A percentile compares a stretch with the other conserved stretches of the same genome.
Conservation (phyloP, 2,797 vertebrate species). For the Lateolabrax maculatus region DNA sequence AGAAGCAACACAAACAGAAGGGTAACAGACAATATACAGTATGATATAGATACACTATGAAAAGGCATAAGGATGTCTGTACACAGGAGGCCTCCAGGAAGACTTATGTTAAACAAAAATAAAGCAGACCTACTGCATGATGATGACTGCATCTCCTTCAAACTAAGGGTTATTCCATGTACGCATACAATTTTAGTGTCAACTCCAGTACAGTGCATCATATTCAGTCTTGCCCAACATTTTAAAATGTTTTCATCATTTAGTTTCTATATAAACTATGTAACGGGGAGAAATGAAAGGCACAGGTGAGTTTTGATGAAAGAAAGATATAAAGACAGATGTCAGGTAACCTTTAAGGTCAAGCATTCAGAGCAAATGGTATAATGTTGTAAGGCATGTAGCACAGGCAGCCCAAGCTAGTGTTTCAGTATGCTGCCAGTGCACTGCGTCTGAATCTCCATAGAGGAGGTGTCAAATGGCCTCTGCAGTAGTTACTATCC, state of each 20-base stretch:
- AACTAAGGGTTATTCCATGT: not conserved
- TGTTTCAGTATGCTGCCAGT: slow-evolving; percentile 53
- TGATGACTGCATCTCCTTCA: too few relatives aligned
- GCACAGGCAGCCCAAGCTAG: slow-evolving; percentile 26
- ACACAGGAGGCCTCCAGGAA: not conserved
- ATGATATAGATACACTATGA: not conserved
- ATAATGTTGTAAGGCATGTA: slow-evolving; percentile 5
- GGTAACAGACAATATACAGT: not conserved
- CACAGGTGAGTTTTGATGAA: not conserved
- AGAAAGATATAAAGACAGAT: not conserved
- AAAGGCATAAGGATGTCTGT: not conserved
- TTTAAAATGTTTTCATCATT: not conserved
- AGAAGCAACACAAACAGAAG: not conserved
- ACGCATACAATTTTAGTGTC: not conserved
- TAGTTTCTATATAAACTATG: not conserved
- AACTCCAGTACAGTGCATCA: not conserved
- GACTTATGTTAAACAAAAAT: not conserved
- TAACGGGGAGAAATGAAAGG: not conserved
- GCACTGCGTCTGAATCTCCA: slow-evolving; percentile 60
- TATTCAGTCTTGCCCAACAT: not conserved
- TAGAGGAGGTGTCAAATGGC: slow-evolving; percentile 73
- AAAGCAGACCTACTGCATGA: not conserved
- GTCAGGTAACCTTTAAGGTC: not conserved
- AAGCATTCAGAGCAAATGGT: slow-evolving; percentile 14
- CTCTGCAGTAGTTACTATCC: slow-evolving; percentile 71